A percentile compares a stretch with the other conserved stretches of the same genome.
Evolutionary conservation across 2,888 invertebrate species (phyloP).

Genomic region (Cyaniris semiargus): DNA sequence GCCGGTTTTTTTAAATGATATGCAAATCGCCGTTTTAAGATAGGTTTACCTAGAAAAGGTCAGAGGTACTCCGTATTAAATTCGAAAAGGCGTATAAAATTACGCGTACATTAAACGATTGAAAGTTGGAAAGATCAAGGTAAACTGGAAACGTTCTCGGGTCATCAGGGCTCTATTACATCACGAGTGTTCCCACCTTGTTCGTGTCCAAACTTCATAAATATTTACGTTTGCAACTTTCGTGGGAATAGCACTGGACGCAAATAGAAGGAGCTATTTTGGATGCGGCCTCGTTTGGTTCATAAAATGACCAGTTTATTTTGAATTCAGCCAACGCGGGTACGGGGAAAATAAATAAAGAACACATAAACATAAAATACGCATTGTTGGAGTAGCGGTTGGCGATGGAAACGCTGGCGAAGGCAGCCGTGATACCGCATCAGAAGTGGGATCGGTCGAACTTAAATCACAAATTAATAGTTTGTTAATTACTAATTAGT

Average conservation of each 20-base stretch:
- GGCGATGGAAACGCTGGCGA: neutral
- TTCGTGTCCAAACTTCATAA: constrained; percentile 28
- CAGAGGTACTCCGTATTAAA: constrained; percentile 15
- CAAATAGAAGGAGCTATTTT: constrained; percentile 51
- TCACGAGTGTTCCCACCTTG: constrained; percentile 15
- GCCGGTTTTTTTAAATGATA: neutral
- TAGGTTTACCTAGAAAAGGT: neutral
- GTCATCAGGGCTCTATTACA: constrained; percentile 37
- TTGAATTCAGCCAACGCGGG: constrained; percentile 59
- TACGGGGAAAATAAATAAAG: constrained; percentile 59
- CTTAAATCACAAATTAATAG: constrained; percentile 21
- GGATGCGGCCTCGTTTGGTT: constrained; percentile 58
- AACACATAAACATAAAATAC: constrained; percentile 39
- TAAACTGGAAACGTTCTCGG: constrained; percentile 38
- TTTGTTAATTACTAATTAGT: neutral
- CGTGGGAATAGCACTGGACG: constrained; percentile 40
- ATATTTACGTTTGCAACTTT: constrained; percentile 31
- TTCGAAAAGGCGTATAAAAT: constrained; percentile 15
- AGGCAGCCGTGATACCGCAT: neutral
- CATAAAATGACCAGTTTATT: constrained; percentile 68
- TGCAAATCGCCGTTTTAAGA: neutral
- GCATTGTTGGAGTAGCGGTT: constrained; percentile 35
- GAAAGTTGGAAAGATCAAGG: constrained; percentile 43
- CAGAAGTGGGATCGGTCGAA: constrained; percentile 6
- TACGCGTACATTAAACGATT: constrained; percentile 35